Evolutionary conservation across 2,888 invertebrate species (phyloP), one percentile per base, ranked within the genome.

Genomic region (Lasioglossum leucozonium): DNA sequence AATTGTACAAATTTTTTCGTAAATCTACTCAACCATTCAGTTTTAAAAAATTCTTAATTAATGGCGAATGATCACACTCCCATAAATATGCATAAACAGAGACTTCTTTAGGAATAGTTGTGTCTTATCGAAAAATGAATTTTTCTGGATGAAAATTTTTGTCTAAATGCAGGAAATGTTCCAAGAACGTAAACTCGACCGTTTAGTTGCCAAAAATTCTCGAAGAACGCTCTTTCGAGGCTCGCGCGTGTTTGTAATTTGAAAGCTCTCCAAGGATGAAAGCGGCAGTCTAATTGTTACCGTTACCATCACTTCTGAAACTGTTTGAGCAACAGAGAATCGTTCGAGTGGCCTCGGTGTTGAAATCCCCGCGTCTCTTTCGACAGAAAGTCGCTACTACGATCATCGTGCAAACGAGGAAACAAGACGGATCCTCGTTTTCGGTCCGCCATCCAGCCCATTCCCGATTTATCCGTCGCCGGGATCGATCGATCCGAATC

Each of bases 401-500:
- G 62, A 62, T 30, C 13, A 34, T 30, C 62, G 62, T 18, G 18
- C 18, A 16, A 30, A 34, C 62, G 34, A 18, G 62, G 34, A 62
- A 62, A 62, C 62, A 18, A 34, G 18, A 30, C 30, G 16, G 58
- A 58, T 58, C 58, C 58, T 30, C 26, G 58, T 26, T 30, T 58
- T 30, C 16, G 4, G 16, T 1, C 26, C 26, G 58, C 13, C 6
- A 58, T 5, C 26, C 58, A 13, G 5, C 13, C 11, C 26, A 30
- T 62, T 62, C 67, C 40, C 47, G 82, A 73, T 71, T 69, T 44
- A 51, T 47, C 44, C 40, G 11, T 0, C 2, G 11, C 16, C 62
- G 37, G 55, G 34, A 67, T 62, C 37, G 67, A 83, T 79, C 85
- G 85, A 85, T 79, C 69, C 34, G 72, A 67, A 81, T 79, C 76